Evolutionary conservation across 2,888 invertebrate species (phyloP).

Genomic region (Megastigmus dorsalis): DNA sequence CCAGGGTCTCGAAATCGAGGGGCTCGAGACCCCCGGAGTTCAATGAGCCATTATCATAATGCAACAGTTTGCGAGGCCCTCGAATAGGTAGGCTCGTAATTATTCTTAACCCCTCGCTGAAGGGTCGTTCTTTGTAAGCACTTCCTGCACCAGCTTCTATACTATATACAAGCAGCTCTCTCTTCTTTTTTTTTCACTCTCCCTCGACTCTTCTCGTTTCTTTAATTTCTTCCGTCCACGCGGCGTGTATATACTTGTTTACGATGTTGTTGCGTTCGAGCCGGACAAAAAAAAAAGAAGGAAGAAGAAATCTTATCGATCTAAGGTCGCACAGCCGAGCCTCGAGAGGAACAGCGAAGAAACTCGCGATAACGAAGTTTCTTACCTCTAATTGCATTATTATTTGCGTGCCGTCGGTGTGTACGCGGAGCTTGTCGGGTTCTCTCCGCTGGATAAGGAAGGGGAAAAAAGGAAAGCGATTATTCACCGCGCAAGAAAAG

Average conservation of each 20-base stretch:
- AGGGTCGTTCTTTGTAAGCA: neutral
- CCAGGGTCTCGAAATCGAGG: conserved; percentile 7
- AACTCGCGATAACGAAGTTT: conserved; percentile 4
- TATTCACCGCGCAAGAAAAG: conserved; percentile 3
- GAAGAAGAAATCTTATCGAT: too few relatives aligned
- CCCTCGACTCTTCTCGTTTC: too few relatives aligned
- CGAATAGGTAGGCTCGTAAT: conserved; percentile 23
- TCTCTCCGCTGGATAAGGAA: too few relatives aligned
- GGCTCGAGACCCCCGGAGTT: conserved; percentile 6
- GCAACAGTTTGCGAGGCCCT: conserved; percentile 47
- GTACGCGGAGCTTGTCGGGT: too few relatives aligned
- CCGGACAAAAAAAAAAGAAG: too few relatives aligned
- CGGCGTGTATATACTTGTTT: too few relatives aligned
- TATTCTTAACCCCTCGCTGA: conserved; percentile 24
- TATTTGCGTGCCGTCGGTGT: too few relatives aligned
- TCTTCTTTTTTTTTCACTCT: neutral
- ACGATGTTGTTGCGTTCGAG: too few relatives aligned
- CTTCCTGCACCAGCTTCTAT: neutral
- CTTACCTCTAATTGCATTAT: neutral
- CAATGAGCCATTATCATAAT: conserved; percentile 53
- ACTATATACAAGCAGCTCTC: neutral
- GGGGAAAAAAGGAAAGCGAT: neutral
- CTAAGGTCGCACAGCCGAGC: too few relatives aligned
- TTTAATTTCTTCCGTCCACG: too few relatives aligned
- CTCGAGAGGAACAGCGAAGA: neutral